These are phyloP conservation scores for Macrosiphum euphorbiae DNA, from an alignment of 2,888 invertebrate genomes.

Conservation along the genomic window DNA sequence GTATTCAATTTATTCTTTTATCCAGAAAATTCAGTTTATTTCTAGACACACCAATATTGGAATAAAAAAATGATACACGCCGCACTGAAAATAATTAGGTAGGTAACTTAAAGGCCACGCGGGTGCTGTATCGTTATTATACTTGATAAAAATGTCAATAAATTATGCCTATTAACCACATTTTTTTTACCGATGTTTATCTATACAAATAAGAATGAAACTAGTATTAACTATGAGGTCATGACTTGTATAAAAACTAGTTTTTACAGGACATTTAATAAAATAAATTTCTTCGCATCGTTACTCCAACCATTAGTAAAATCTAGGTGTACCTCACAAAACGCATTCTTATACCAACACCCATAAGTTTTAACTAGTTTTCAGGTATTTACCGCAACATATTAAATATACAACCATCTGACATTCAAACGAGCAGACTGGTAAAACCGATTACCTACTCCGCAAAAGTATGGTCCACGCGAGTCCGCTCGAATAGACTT, in stretches of 20 bases:
- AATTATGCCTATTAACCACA: neutral
- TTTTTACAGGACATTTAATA: neutral
- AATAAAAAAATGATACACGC: too few species aligned
- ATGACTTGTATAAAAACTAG: neutral
- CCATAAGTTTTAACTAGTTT: neutral
- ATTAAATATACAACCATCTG: neutral
- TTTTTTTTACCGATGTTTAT: neutral
- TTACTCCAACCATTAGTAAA: neutral
- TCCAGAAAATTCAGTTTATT: neutral
- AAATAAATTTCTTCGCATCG: neutral
- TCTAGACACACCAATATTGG: neutral
- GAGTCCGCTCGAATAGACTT: neutral
- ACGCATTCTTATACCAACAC: neutral
- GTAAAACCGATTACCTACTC: neutral
- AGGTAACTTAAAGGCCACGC: neutral
- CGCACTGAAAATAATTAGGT: neutral
- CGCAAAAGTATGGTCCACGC: neutral
- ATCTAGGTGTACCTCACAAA: neutral
- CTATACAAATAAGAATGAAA: neutral
- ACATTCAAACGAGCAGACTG: neutral
- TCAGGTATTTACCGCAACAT: neutral
- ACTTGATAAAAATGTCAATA: neutral
- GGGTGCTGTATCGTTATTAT: neutral
- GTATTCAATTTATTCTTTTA: neutral
- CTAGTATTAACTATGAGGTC: neutral